Conservation (phyloP, 2,888 invertebrate genomes). For the Agrotis exclamationis region DNA sequence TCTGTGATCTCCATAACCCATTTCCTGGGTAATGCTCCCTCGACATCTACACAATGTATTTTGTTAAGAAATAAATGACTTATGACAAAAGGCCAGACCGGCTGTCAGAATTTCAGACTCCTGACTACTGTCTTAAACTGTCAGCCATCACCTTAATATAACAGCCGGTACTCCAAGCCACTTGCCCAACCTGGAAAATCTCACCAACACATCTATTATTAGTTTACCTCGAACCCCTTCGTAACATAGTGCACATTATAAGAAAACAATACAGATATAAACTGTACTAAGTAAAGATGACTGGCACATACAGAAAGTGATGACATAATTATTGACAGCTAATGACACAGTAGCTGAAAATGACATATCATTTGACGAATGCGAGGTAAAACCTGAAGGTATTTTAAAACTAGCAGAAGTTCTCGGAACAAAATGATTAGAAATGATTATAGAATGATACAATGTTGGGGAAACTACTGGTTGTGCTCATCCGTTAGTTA, state of each 20-base stretch:
- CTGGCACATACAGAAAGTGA: slow-evolving; percentile 43
- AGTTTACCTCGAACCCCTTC: not conserved
- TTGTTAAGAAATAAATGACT: too few species aligned
- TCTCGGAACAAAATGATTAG: slow-evolving; percentile 37
- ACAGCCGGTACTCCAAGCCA: too few species aligned
- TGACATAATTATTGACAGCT: slow-evolving; percentile 39
- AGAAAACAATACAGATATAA: slow-evolving; percentile 9
- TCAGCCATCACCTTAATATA: too few species aligned
- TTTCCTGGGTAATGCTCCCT: too few species aligned
- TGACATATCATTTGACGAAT: slow-evolving; percentile 38
- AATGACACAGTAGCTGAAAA: slow-evolving; percentile 16
- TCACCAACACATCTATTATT: not conserved
- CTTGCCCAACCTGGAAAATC: not conserved
- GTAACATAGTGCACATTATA: not conserved
- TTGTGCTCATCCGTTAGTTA: not conserved
- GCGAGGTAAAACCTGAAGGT: slow-evolving; percentile 11
- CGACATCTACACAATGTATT: too few species aligned
- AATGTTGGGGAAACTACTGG: slow-evolving; percentile 15
- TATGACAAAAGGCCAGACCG: too few species aligned
- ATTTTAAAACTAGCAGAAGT: slow-evolving; percentile 7
- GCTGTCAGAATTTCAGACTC: too few species aligned
- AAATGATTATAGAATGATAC: slow-evolving; percentile 30
- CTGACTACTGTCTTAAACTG: too few species aligned
- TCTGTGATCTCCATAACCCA: too few species aligned
- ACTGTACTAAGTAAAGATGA: slow-evolving; percentile 37